Base-by-base conservation (phyloP, 2,113 vertebrate genomes). In the Carassius auratus region DNA sequence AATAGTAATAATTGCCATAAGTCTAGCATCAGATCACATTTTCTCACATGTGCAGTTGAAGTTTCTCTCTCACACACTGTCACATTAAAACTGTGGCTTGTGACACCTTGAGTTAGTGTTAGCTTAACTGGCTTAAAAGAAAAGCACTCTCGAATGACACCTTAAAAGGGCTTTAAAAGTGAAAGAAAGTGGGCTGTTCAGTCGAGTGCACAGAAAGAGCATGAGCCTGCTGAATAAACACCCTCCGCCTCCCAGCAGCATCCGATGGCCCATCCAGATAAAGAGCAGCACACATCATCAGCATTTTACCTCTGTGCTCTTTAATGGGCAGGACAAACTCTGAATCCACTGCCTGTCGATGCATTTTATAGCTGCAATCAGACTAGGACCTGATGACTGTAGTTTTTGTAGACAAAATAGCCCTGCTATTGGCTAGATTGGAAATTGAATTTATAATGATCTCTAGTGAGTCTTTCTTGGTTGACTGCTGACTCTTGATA, bases 111-210 rank as follows among this genome's bases (percentile, higher is more conserved):
- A 86, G 85, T 84, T 86, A 84, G 82, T 83, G 86, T 86, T 62
- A 82, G 76, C 82, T 76, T 88, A 88, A 88, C 85, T 84, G 81
- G 81, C 62, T 86, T 81, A 84, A 86, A 88, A 45, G 61, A 84
- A 88, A 86, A 88, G 62, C 77, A 79, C 87, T 88, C 87, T 83
- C 84, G 36, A 69, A 81, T 86, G 84, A 88, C 84, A 88, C 84
- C 76, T 88, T 81, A 88, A 88, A 88, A 84, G 76, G 59, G 9
- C 26, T 38, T 81, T 69, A 52, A 86, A 88, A 86, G 85, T 42
- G 10, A 62, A 75, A 48, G 68, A 84, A 86, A 79, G 52, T 69
- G 57, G 61, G 2, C 9, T 81, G 69, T 84, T 83, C 79, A 84
- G 85, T 84, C 45, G 82, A 81, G 85, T 86, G 76, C 81, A 84